Evolutionary conservation across 2,888 invertebrate species (phyloP).

Genomic region (Drosophila leonis): DNA sequence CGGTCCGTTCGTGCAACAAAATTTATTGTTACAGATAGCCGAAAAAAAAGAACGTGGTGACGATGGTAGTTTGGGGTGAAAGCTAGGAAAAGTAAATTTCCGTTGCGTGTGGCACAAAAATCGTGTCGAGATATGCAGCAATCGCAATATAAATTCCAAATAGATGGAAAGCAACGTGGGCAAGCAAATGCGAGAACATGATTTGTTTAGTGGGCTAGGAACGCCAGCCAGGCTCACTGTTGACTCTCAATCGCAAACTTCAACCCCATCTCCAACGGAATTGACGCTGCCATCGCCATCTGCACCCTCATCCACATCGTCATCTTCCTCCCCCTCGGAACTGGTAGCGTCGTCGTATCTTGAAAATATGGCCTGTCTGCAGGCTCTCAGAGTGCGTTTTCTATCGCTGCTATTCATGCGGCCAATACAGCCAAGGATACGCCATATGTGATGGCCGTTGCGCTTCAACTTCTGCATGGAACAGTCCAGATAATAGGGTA

Average conservation of each 20-base stretch:
- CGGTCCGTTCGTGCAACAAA: slow-evolving; percentile 28
- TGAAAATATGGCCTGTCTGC: slow-evolving; percentile 35
- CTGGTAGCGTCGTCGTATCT: not conserved
- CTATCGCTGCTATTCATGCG: slow-evolving; percentile 30
- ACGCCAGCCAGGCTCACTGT: not conserved
- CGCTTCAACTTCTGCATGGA: not conserved
- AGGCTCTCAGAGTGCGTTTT: slow-evolving; percentile 36
- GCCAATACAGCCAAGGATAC: slow-evolving; percentile 14
- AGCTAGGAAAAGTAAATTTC: slow-evolving; percentile 48
- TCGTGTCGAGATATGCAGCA: slow-evolving; percentile 37
- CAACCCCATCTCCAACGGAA: not conserved
- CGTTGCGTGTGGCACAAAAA: slow-evolving; percentile 40
- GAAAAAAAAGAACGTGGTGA: slow-evolving; percentile 15
- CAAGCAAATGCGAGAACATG: slow-evolving; percentile 4
- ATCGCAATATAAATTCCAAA: slow-evolving; percentile 47
- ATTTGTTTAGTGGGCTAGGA: slow-evolving; percentile 30
- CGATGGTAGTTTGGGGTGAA: not conserved
- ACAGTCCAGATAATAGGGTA: slow-evolving; percentile 1
- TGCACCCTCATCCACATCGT: not conserved
- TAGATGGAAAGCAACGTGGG: slow-evolving; percentile 8
- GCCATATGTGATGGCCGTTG: slow-evolving; percentile 1
- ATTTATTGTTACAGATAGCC: slow-evolving; percentile 62
- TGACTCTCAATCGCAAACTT: not conserved
- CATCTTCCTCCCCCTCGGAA: not conserved
- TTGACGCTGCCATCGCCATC: not conserved